Evolutionary conservation across 2,113 vertebrate species (phyloP), one percentile per base, ranked within the genome.

Genomic region (Sebastes fasciatus): DNA sequence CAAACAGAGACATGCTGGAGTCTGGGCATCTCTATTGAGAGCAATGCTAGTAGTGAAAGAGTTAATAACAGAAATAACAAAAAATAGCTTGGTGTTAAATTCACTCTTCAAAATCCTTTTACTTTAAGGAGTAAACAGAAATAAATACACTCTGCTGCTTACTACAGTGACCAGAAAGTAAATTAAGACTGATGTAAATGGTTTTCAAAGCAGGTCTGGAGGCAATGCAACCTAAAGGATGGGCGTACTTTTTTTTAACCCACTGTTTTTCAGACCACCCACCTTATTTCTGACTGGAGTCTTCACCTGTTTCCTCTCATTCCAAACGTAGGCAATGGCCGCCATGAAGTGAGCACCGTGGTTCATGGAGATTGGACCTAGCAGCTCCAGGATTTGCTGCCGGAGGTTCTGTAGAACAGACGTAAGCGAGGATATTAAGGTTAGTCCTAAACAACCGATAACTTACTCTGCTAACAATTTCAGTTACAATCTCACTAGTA

Each of bases 281-380:
- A 99, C 98, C 95, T 98, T 99, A 90, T 97, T 97, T 87, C 97
- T 96, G n/a, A 95, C 91, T 63, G 95, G 81, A 46, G 92, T 91
- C 92, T 97, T 98, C 74, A 94, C 94, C 72, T 96, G 97, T 82
- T 95, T 98, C 89, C 98, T 96, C 93, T 99, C 98, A 89, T 99
- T 99, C 98, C 98, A 99, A 16, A 99, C 98, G 81, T 98, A 99
- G 0, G 98, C 98, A 82, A 99, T 97, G 14, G 98, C 98, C 87
- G 98, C 98, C 98, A 99, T 99, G 91, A 99, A 99, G 83, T 99
- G 97, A 83, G 98, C 96, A 0, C 98, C 98, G 1, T 99, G 98
- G 93, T 99, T 99, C 98, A 99, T 99, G 83, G 98, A 99, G 93
- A 99, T 99, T 6, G 98, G 98, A 13, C 98, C 98, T 80, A 99